phyloP scores from a whole-genome alignment of 2,888 invertebrate genomes.

The Hylaea fasciaria region DNA sequence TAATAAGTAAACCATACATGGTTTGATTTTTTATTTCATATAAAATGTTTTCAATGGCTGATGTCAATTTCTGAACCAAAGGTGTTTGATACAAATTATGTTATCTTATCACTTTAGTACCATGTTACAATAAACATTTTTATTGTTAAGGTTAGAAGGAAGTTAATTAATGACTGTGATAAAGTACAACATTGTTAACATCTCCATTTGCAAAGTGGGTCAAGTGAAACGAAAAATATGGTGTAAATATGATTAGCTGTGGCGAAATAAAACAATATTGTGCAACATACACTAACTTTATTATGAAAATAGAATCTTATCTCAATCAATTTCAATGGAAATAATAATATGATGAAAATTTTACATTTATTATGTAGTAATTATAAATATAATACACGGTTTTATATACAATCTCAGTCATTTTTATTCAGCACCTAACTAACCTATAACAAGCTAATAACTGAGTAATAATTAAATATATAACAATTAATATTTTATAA shows the following conservation, averaged over 20 bases:
- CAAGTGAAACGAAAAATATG: background rate
- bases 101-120: too few relatives aligned
- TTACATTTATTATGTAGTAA: constrained; percentile 25
- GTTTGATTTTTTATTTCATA: too few relatives aligned
- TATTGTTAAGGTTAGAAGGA: background rate
- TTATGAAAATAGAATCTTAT: constrained; percentile 39
- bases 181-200: background rate
- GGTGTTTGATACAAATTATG: too few relatives aligned
- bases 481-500: background rate
- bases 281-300: constrained; percentile 38
- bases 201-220: background rate
- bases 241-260: background rate
- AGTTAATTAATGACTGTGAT: background rate
- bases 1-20: too few relatives aligned
- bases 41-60: too few relatives aligned
- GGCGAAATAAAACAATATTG: constrained; percentile 30
- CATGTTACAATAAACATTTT: too few relatives aligned
- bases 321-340: constrained; percentile 28
- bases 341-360: constrained; percentile 16
- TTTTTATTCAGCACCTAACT: constrained; percentile 27
- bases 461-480: background rate
- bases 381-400: constrained; percentile 31
- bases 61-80: too few relatives aligned
- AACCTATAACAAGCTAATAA: background rate
- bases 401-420: constrained; percentile 43